Base-by-base conservation (phyloP, 2,113 vertebrate genomes). In the Glaucomys volans region DNA sequence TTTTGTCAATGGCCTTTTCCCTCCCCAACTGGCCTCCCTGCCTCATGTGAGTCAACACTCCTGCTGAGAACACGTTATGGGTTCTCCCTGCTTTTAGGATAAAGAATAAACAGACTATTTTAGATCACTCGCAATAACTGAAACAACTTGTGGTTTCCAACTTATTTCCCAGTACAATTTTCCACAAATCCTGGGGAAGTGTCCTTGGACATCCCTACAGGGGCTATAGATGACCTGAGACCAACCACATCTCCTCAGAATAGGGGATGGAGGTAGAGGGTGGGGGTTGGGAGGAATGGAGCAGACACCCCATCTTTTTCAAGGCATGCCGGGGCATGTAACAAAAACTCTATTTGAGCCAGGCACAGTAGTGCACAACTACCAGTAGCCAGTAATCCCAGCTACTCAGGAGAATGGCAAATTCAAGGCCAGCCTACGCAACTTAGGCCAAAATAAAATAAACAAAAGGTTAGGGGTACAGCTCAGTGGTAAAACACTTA, bases 51-150 rank as follows among this genome's bases (percentile, higher is more conserved):
- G 18, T 37, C 1, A 3, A 92, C 28, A n/a, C 26, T 75, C 77
- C 87, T 74, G 69, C 71, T 66, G 79, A 87, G 54, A 91, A 93
- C 86, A 11, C 59, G 75, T 16, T 71, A 30, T 44, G 44, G 40
- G 13, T 6, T 54, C 81, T 87, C 54, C 26, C 20, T 22, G 26
- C 40, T 90, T 67, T 95, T 59, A 77, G 64, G 54, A 77, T 69
- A 30, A 89, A 44, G 42, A 37, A 1, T 76, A 75, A 75, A 35
- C 57, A 57, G 57, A 8, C 72, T 40, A 28, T 62, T 52, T 86
- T 44, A 95, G 83, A 26, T 69, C 35, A 40, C 85, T 59, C 71
- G 69, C 32, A 67, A 67, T 42, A 42, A 77, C 11, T 52, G 11
- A 32, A 69, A 77, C n/a, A 9, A 62, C n/a, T 47, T 81, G 57